phyloP scores from a whole-genome alignment of 1,140 invertebrate genomes.

The Aleiodes sp. region DNA sequence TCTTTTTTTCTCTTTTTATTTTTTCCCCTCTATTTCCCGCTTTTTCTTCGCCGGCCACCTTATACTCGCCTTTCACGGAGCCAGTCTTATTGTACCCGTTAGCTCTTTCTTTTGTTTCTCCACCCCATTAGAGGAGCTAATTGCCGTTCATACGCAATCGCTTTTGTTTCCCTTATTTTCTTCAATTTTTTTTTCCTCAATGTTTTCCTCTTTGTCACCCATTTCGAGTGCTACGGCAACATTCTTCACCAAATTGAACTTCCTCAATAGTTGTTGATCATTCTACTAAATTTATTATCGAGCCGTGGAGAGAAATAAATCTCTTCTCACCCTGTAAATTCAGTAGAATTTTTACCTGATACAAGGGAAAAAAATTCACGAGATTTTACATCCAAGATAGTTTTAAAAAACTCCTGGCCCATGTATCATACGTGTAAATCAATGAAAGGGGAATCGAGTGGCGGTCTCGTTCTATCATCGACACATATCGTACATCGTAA shows the following conservation, averaged over 20 bases:
- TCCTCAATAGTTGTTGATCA: neutral
- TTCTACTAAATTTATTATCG: neutral
- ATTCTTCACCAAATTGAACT: slow-evolving; percentile 1
- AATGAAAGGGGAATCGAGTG: neutral
- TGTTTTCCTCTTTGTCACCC: slow-evolving; percentile 18
- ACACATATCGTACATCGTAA: neutral
- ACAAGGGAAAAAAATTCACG: neutral
- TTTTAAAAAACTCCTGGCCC: too few species aligned
- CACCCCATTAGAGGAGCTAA: slow-evolving; percentile 64
- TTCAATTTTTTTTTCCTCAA: slow-evolving; percentile 44
- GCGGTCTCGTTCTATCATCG: neutral
- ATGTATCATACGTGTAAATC: neutral
- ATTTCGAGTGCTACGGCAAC: neutral
- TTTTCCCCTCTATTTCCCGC: slow-evolving; percentile 20
- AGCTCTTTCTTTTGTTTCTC: slow-evolving; percentile 62
- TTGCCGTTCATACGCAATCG: slow-evolving; percentile 64
- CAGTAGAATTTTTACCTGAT: neutral
- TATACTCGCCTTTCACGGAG: slow-evolving; percentile 24
- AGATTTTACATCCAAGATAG: neutral
- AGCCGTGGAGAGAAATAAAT: neutral
- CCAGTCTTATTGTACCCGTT: slow-evolving; percentile 53
- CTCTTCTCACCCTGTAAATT: neutral
- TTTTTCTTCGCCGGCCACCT: neutral
- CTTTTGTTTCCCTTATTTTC: slow-evolving; percentile 59
- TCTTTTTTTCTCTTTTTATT: slow-evolving; percentile 25